A percentile compares a stretch with the other conserved stretches of the same genome.
These are phyloP conservation scores for Agrochola macilenta DNA, from an alignment of 2,888 invertebrate genomes.

Conservation along the genomic window DNA sequence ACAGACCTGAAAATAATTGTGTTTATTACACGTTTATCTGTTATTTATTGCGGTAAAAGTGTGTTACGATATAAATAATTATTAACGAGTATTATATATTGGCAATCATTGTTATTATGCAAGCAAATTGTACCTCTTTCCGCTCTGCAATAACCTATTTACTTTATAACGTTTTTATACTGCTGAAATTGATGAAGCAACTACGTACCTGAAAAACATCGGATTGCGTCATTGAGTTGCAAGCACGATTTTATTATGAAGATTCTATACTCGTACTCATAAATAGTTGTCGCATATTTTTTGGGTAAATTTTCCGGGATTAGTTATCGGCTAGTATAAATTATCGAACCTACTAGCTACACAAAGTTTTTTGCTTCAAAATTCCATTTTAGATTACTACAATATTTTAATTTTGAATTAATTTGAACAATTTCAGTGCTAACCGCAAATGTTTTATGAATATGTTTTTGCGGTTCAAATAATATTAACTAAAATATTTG, in stretches of 20 bases:
- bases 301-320: not conserved
- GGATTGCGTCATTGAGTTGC: not conserved
- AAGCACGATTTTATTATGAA: conserved; percentile 8
- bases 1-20: conserved; percentile 30
- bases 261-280: not conserved
- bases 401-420: conserved; percentile 1
- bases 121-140: conserved; percentile 18
- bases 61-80: conserved; percentile 26
- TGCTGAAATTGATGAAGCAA: conserved; percentile 9
- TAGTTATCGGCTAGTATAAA: not conserved
- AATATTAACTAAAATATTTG: conserved; percentile 25
- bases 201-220: conserved; percentile 16
- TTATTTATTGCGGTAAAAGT: conserved; percentile 33
- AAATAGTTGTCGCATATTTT: too few species aligned
- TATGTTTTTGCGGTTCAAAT: conserved; percentile 38
- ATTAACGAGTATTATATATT: conserved; percentile 11
- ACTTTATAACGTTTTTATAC: not conserved
- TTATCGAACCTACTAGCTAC: too few species aligned
- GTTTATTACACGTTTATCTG: conserved; percentile 28
- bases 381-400: not conserved
- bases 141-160: not conserved
- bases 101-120: not conserved
- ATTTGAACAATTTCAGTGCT: conserved; percentile 1
- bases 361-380: too few species aligned
- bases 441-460: conserved; percentile 28